Evolutionary conservation across 2,888 invertebrate species (phyloP), one percentile per base, ranked within the genome.

Genomic region (Yponomeuta malinellus): DNA sequence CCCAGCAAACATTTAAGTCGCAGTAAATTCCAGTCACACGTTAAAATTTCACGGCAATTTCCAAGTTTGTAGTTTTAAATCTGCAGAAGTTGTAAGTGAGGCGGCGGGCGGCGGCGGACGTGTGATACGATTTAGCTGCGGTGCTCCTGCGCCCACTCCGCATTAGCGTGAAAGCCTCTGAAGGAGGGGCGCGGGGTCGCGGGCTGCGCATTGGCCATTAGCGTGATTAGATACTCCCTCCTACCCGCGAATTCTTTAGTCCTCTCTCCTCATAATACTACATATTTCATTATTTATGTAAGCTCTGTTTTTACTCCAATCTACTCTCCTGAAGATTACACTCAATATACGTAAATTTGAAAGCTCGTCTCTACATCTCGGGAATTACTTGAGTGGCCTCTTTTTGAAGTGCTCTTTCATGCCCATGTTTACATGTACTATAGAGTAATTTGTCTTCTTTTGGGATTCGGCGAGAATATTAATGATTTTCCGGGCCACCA

Each of bases 231-330:
- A 88, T 87, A 80, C 67, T 82, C 81, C 69, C 72, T 65, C 80
- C 83, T 84, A 78, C 85, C 86, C 85, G 85, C 88, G 85, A 87
- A 89, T 90, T 90, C 90, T 90, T 90, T 87, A 89, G 88, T 85
- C 88, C 86, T 86, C 88, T 33, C 89, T 88, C 89, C 90, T 89
- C 89, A 88, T 90, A 89, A 90, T 90, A 89, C 86, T 87, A 89
- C 88, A 90, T 90, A 90, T 89, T 90, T 89, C 86, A 91, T 91
- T 90, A 91, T 90, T 91, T 88, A 91, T 91, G 88, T 87, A 88
- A 83, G 86, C 86, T 81, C 84, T 87, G 87, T 89, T 88, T 73
- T 86, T 86, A 88, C 89, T 89, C 81, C 87, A 81, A 82, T 82
- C 79, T 83, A 79, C 82, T 83, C 80, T 81, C 78, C 73, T 79